Conservation (phyloP, 1,140 invertebrate species). For the Orius insidiosus region DNA sequence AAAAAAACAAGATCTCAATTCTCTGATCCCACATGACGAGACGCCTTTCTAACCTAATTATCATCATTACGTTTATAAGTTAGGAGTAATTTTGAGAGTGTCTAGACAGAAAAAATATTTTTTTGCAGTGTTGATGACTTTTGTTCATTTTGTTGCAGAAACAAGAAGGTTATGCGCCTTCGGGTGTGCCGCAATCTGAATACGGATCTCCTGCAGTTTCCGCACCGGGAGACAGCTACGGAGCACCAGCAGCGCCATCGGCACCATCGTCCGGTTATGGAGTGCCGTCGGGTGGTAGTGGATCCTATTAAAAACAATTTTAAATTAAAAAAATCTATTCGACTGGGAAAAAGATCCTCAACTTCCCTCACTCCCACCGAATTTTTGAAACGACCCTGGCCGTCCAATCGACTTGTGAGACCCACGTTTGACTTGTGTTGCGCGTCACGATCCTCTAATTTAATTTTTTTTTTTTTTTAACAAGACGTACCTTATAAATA, state of each 20-base stretch:
- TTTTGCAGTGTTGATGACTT: background rate
- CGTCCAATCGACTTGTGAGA: constrained; percentile 4
- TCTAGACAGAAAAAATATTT: too few relatives aligned
- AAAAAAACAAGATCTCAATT: too few relatives aligned
- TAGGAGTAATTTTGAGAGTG: too few relatives aligned
- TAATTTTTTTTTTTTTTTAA: constrained; percentile 1
- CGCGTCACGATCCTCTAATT: background rate
- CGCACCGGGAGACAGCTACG: constrained; percentile 26
- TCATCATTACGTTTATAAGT: too few relatives aligned
- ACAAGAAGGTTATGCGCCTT: constrained; percentile 24
- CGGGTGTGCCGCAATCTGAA: constrained; percentile 23
- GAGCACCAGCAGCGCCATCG: constrained; percentile 23
- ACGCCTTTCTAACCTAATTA: too few relatives aligned
- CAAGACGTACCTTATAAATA: constrained; percentile 10
- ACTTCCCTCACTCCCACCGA: constrained; percentile 7
- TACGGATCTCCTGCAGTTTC: constrained; percentile 29
- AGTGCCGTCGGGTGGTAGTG: constrained; percentile 16
- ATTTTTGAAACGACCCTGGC: constrained; percentile 3
- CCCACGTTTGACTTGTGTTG: constrained; percentile 7
- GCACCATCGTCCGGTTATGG: constrained; percentile 19
- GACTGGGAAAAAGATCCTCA: background rate
- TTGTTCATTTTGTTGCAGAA: constrained; percentile 21
- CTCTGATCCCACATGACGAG: too few relatives aligned
- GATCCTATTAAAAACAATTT: background rate
- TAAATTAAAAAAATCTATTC: background rate